Base-by-base conservation (phyloP, 2,113 vertebrate species). In the Oreochromis tanganicae region DNA sequence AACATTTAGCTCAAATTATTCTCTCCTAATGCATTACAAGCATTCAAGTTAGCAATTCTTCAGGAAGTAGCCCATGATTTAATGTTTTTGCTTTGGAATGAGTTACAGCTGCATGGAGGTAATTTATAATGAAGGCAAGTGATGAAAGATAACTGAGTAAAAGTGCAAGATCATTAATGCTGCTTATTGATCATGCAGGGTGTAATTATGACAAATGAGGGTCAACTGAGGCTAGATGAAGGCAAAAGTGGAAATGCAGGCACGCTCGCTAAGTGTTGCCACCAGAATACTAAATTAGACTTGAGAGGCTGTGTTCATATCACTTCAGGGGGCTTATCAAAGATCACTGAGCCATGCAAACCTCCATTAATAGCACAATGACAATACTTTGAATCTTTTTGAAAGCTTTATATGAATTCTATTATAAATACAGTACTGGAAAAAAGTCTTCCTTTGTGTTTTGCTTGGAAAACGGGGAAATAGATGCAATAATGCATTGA, bases 171-270 rank as follows among this genome's bases (percentile, higher is more conserved):
- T 88, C 79, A 56, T 84, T 68, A 61, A 50, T 75, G 50, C 7
- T 16, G 38, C 36, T 80, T 85, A 92, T 91, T 88, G 89, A 92
- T 89, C 38, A 21, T 11, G 43, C 34, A 38, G 9, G 17, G 24
- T 57, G 66, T 85, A 90, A 91, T 87, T 91, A 85, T 89, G 84
- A 89, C 56, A 82, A 85, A 91, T 87, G 80, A 61, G 80, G 82
- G 88, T 88, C 83, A 83, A 4, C 52, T 52, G 21, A 59, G 82
- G 68, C 41, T 16, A 73, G 12, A 85, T 46, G 63, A 41, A 68
- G 82, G 43, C n/a, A 71, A 57, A 83, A 46, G 16, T 52, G 56
- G 24, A 80, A 66, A 54, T 36, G 43, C 80, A 34, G 38, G 36
- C 82, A 11, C 4, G 7, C 4, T 79, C 38, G 27, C 71, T 57